Base-by-base conservation (phyloP, 2,888 invertebrate species). In the Eupithecia centaureata region DNA sequence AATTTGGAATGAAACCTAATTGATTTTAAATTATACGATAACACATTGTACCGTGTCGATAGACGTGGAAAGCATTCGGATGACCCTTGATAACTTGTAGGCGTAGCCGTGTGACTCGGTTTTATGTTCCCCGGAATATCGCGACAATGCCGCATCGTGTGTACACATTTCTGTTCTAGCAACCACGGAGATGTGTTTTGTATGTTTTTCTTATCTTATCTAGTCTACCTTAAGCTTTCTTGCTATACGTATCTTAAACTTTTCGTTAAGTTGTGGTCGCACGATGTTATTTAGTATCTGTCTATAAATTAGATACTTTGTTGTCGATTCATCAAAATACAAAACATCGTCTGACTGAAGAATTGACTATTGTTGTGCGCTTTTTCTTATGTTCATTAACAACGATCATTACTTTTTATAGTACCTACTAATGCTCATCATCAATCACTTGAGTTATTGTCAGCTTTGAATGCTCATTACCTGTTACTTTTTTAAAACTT, bases 11-110 rank as follows among this genome's bases (percentile, higher is more conserved):
- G 73, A 74, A 76, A 80, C 78, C 78, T 84, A 84, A 85, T 85
- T 84, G 84, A 83, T 83, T 84, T 81, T 82, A 83, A 84, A 83
- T 85, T 83, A 83, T 82, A 81, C 81, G 76, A 74, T 79, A 81
- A 80, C 77, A 82, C 77, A 82, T 76, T 82, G 82, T 80, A 75
- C 73, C 74, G 71, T 75, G 77, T 78, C 72, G 77, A 79, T 80
- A 75, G 71, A 82, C 82, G 82, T 83, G 84, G 74, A 77, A 80
- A 77, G 82, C 81, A 81, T 84, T 79, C 73, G 79, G 77, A 83
- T 82, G 76, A 79, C 76, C 79, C 74, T 65, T 76, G 81, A 82
- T 84, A 82, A 72, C 76, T 72, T 65, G 79, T 77, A 77, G 76
- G 79, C 78, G 80, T 78, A 77, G 78, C 72, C 76, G 76, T 73